Evolutionary conservation across 2,888 invertebrate genomes (phyloP), one percentile per base, ranked within the genome.

Genomic region (Mythimna lalbum): DNA sequence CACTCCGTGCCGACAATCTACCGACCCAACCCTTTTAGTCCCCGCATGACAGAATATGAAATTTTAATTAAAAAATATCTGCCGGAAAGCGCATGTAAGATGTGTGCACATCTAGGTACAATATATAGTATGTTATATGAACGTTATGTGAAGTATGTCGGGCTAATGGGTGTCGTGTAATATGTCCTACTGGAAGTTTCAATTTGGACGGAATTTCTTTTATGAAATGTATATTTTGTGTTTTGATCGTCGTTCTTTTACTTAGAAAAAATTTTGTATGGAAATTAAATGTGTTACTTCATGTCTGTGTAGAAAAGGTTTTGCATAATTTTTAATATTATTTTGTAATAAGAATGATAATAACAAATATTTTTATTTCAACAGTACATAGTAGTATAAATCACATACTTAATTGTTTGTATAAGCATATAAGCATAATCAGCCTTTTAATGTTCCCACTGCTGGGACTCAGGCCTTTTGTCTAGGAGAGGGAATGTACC

Each of bases 11-110:
- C 2, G 19, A 21, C 5, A n/a, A 39, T 43, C 52, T 43, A n/a
- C 74, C 53, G 23, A 53, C 63, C 57, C 33, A 59, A 82, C 83
- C 86, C 86, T 85, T 82, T 85, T 83, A 82, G 82, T 73, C 73
- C 73, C 77, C 77, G 71, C 77, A 83, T 82, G 86, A 85, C 83
- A 69, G 68, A 70, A 83, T 83, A 85, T 82, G 73, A 82, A 82
- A 85, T 85, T 85, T 85, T 83, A 82, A 82, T 85, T 83, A 80
- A 82, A 81, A 85, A 82, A 82, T 83, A 85, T 82, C 73, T 85
- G 64, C 61, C 69, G 73, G 64, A 70, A 76, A 83, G 73, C 85
- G 70, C 69, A 69, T 61, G 70, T 80, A 85, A 82, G 82, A 82
- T 73, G 80, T 56, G 70, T 56, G 63, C 65, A 63, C 69, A 52